These are phyloP conservation scores for Lordiphosa andalusiaca DNA, from an alignment of 2,888 invertebrate genomes.

Conservation along the genomic window DNA sequence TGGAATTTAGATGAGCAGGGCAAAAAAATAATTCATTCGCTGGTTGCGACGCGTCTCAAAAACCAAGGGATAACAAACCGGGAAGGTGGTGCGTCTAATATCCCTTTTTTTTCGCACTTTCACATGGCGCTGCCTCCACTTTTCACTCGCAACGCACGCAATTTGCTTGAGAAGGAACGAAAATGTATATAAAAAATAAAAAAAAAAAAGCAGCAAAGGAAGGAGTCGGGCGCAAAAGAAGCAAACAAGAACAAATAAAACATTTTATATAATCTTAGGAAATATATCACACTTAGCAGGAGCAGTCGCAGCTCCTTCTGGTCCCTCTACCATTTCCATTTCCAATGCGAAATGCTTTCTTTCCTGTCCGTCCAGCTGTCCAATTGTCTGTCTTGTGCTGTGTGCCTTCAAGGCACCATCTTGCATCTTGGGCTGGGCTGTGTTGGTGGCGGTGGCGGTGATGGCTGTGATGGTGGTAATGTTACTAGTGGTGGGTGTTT, in stretches of 20 bases:
- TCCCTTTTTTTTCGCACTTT: slow-evolving; percentile 57
- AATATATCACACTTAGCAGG: slow-evolving; percentile 81
- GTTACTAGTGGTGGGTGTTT: slow-evolving; percentile 41
- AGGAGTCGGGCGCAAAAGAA: slow-evolving; percentile 25
- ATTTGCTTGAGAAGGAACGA: slow-evolving; percentile 59
- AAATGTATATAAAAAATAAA: slow-evolving; percentile 20
- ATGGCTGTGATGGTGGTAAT: slow-evolving; percentile 35
- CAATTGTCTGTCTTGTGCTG: slow-evolving; percentile 44
- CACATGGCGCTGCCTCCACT: slow-evolving; percentile 30
- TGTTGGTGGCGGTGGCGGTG: slow-evolving; percentile 19
- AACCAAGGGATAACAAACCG: background rate
- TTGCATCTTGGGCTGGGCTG: slow-evolving; percentile 38
- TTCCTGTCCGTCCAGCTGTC: slow-evolving; percentile 25
- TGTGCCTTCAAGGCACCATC: slow-evolving; percentile 60
- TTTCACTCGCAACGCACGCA: slow-evolving; percentile 60
- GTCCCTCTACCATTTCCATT: slow-evolving; percentile 7
- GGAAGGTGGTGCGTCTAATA: slow-evolving; percentile 44
- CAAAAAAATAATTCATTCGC: slow-evolving; percentile 69
- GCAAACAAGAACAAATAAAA: slow-evolving; percentile 74
- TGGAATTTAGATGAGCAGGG: slow-evolving; percentile 64
- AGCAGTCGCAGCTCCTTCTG: slow-evolving; percentile 47
- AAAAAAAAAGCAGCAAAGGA: slow-evolving; percentile 24
- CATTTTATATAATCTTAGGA: slow-evolving; percentile 80
- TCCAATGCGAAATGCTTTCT: slow-evolving; percentile 45
- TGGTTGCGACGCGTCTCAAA: slow-evolving; percentile 45